Evolutionary conservation across 2,797 vertebrate genomes (phyloP).

Genomic region (Hapalemur alaotrensis): DNA sequence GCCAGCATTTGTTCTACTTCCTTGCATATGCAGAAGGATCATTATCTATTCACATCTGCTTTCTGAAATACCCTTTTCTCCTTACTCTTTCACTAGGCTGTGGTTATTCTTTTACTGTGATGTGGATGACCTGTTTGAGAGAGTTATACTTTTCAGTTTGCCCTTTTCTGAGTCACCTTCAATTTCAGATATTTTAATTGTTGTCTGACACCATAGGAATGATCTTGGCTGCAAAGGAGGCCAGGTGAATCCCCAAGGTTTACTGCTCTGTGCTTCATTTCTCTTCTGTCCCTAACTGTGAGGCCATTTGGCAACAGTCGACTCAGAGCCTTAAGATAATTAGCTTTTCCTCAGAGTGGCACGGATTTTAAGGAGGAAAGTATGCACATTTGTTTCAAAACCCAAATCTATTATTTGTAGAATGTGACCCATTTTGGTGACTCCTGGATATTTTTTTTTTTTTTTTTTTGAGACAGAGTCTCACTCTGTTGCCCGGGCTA

Average conservation of each 20-base stretch:
- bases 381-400: constrained; percentile 54
- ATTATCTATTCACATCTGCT: not conserved
- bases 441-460: constrained; percentile 76
- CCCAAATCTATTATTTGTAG: constrained; percentile 64
- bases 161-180: constrained; percentile 83
- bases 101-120: not conserved
- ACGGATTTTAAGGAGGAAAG: constrained; percentile 50
- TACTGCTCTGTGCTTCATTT: constrained; percentile 82
- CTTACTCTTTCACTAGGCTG: not conserved
- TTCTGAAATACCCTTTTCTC: not conserved
- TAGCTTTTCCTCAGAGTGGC: constrained; percentile 83
- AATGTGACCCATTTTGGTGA: constrained; percentile 89
- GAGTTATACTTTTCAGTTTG: constrained; percentile 69
- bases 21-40: not conserved
- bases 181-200: constrained; percentile 79
- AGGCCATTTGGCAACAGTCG: constrained; percentile 86
- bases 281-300: constrained; percentile 84
- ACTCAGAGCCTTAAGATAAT: constrained; percentile 86
- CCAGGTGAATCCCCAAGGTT: constrained; percentile 86
- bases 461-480: no score
- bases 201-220: constrained; percentile 79
- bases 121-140: constrained; percentile 47
- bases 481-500: no score
- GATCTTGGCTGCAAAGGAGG: constrained; percentile 82
- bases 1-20: not conserved